Evolutionary conservation across 2,888 invertebrate genomes (phyloP).

Genomic region (Tachina fera): DNA sequence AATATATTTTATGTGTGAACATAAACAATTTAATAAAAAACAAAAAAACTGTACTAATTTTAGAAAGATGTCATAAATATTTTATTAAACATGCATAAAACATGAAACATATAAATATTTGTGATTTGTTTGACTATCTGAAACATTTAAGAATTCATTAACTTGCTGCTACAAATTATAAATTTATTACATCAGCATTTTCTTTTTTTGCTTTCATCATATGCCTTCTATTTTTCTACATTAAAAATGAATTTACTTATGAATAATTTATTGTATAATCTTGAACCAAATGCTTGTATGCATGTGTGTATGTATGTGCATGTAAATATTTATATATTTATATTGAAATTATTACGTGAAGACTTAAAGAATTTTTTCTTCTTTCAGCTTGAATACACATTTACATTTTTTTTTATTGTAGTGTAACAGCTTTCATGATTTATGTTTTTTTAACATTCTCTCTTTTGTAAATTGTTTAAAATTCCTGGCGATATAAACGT

Average conservation of each 20-base stretch:
- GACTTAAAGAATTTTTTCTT: not conserved
- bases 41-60: slow-evolving; percentile 7
- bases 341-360: slow-evolving; percentile 20
- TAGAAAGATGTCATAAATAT: slow-evolving; percentile 26
- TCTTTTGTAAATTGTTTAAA: slow-evolving; percentile 66
- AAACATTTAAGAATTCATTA: slow-evolving; percentile 45
- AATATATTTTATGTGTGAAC: slow-evolving; percentile 11
- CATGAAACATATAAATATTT: slow-evolving; percentile 30
- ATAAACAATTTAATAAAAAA: not conserved
- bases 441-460: slow-evolving; percentile 59
- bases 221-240: not conserved
- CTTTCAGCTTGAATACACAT: slow-evolving; percentile 29
- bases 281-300: not conserved
- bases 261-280: slow-evolving; percentile 38
- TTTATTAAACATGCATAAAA: slow-evolving; percentile 14
- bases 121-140: slow-evolving; percentile 21
- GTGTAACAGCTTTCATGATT: slow-evolving; percentile 56
- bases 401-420: slow-evolving; percentile 33
- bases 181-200: slow-evolving; percentile 32
- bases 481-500: slow-evolving; percentile 56
- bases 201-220: not conserved
- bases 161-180: slow-evolving; percentile 48
- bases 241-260: slow-evolving; percentile 16
- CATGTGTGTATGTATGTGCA: not conserved
- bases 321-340: not conserved